Conservation (phyloP, 2,797 vertebrate species). For the Parotocinclus haroldoi region DNA sequence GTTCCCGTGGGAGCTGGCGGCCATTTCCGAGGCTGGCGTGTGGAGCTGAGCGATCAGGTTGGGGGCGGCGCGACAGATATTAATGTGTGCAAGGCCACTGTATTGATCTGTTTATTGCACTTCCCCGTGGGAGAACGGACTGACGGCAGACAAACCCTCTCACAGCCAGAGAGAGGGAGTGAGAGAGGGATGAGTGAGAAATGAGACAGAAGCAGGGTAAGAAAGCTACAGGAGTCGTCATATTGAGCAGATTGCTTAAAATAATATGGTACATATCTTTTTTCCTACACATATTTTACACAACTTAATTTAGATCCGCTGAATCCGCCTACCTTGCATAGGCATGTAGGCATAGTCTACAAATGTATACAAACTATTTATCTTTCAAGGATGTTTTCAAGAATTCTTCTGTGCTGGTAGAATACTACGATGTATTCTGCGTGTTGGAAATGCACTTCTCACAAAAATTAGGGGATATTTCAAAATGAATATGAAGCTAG, state of each 20-base stretch:
- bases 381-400: too few relatives aligned
- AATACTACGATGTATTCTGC: too few relatives aligned
- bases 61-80: slow-evolving; percentile 75
- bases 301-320: too few relatives aligned
- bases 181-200: slow-evolving; percentile 43
- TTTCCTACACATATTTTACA: too few relatives aligned
- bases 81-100: slow-evolving; percentile 77
- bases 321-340: too few relatives aligned
- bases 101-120: slow-evolving; percentile 83
- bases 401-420: too few relatives aligned
- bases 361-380: too few relatives aligned
- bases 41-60: slow-evolving; percentile 65
- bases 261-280: too few relatives aligned
- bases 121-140: slow-evolving; percentile 69
- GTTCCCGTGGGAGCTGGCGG: slow-evolving; percentile 73
- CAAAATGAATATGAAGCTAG: too few relatives aligned
- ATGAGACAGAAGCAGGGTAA: slow-evolving; percentile 40
- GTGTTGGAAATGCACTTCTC: too few relatives aligned
- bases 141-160: slow-evolving; percentile 70
- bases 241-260: background rate
- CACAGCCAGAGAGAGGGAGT: slow-evolving; percentile 55
- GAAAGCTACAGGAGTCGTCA: background rate
- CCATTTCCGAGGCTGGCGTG: slow-evolving; percentile 74
- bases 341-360: too few relatives aligned
- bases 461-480: too few relatives aligned